Evolutionary conservation across 2,797 vertebrate genomes (phyloP), one percentile per base, ranked within the genome.

Genomic region (Tinamus major): DNA sequence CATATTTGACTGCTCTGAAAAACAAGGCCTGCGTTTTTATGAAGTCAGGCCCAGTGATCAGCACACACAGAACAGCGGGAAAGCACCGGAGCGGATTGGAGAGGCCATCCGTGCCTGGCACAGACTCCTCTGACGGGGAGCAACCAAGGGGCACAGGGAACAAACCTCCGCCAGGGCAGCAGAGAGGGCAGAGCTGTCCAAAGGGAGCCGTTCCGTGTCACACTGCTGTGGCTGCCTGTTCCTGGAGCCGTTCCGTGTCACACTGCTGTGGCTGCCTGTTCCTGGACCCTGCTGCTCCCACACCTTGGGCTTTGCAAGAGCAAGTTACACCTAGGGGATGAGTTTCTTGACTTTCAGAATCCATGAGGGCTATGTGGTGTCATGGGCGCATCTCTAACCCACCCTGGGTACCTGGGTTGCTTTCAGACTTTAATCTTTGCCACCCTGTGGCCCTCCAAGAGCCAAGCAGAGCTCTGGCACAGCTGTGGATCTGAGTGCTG

Each of bases 71-170:
- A 29, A 17, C 2, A 13, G 55, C 35, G 27, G 29, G 49, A 39
- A 84, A 55, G 39, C 44, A 17, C 31, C 53, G 41, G 11, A 11
- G 9, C 0, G 0, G 70, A 55, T n/a, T 51, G 33, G 63, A 71
- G 37, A 26, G 29, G 5, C 69, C 2, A 1, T 31, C 15, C 4
- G 5, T 1, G 2, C 53, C 23, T 19, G 16, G 26, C 1, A 0
- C 0, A 1, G 35, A 14, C 20, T 48, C 46, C 46, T 56, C 81
- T 5, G 0, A 14, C 0, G 0, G 24, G 24, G 35, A 62, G 53
- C 41, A 55, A 26, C 33, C 11, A 59, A 24, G 3, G 6, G 3
- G 1, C 59, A 9, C 6, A 5, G 35, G 24, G 58, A 9, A 29
- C 62, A n/a, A 33, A 17, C 17, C 44, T 44, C n/a, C 1, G 0